phyloP scores from a whole-genome alignment of 2,113 vertebrate genomes.

The Ophthalmolycus amberensis region DNA sequence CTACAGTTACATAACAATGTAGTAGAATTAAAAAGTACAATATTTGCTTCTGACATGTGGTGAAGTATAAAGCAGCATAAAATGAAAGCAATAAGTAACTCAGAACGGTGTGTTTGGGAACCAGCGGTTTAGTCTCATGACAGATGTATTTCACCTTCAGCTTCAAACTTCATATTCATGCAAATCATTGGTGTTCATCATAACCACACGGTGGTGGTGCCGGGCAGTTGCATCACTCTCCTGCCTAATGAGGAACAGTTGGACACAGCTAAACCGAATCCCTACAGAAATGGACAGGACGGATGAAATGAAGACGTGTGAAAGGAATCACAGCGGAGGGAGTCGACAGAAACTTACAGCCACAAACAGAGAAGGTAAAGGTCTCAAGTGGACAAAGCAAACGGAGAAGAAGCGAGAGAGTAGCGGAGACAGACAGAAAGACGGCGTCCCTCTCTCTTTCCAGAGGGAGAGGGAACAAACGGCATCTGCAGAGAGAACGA shows the following conservation, averaged over 20 bases:
- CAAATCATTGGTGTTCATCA: neutral
- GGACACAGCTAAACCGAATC: constrained; percentile 9
- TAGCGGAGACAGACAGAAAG: constrained; percentile 72
- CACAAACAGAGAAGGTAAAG: constrained; percentile 59
- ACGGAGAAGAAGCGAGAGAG: constrained; percentile 64
- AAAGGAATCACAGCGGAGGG: constrained; percentile 27
- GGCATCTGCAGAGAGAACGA: constrained; percentile 77
- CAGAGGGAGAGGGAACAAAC: constrained; percentile 73
- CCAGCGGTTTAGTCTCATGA: neutral
- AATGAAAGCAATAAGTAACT: neutral
- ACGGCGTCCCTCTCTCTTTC: constrained; percentile 70
- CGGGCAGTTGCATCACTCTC: neutral
- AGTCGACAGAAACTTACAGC: constrained; percentile 80
- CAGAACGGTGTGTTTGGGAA: neutral
- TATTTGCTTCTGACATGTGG: no score
- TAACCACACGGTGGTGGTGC: constrained; percentile 64
- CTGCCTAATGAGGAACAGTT: constrained; percentile 58
- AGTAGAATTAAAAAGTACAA: no score
- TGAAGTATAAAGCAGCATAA: neutral
- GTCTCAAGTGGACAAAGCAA: constrained; percentile 63
- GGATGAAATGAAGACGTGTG: neutral
- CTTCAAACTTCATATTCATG: neutral
- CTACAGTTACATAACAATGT: no score
- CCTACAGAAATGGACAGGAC: neutral
- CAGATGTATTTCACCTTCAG: neutral